These are phyloP conservation scores for Lepidurus apus DNA, from an alignment of 1,140 invertebrate genomes.

Conservation along the genomic window DNA sequence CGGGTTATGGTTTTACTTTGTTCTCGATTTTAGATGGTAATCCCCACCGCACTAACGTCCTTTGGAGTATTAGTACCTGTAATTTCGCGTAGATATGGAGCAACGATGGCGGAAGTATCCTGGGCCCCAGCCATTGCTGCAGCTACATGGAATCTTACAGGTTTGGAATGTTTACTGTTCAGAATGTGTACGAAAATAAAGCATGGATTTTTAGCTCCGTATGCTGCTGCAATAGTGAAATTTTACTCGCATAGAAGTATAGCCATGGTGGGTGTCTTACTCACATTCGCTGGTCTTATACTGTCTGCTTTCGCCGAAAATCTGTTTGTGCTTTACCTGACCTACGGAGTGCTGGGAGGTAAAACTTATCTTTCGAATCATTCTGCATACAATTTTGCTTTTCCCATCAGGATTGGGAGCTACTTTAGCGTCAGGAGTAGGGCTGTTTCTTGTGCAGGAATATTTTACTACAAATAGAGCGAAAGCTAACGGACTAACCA, in stretches of 20 bases:
- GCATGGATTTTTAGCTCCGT: slow-evolving; percentile 29
- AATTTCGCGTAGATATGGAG: slow-evolving; percentile 19
- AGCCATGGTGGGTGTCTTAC: slow-evolving; percentile 27
- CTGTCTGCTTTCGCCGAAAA: slow-evolving; percentile 23
- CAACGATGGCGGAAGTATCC: slow-evolving; percentile 31
- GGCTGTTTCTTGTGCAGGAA: slow-evolving; percentile 35
- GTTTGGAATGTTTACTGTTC: slow-evolving; percentile 24
- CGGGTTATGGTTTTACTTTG: neutral
- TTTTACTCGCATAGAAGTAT: slow-evolving; percentile 34
- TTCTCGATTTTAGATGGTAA: slow-evolving; percentile 25
- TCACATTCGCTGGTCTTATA: slow-evolving; percentile 29
- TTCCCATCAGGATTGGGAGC: slow-evolving; percentile 9
- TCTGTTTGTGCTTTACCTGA: slow-evolving; percentile 31
- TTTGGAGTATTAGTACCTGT: slow-evolving; percentile 35
- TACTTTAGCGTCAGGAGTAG: slow-evolving; percentile 27
- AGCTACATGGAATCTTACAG: slow-evolving; percentile 30
- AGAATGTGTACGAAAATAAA: neutral
- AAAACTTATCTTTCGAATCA: neutral
- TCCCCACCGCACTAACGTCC: slow-evolving; percentile 32
- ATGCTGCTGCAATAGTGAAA: slow-evolving; percentile 23
- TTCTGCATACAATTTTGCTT: no score
- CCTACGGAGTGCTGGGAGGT: slow-evolving; percentile 32
- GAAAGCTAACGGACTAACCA: slow-evolving; percentile 42
- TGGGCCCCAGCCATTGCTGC: slow-evolving; percentile 35
- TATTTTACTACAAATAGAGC: slow-evolving; percentile 41